These are phyloP conservation scores for Julus scanicus DNA, from an alignment of 2,888 invertebrate genomes.

Conservation along the genomic window DNA sequence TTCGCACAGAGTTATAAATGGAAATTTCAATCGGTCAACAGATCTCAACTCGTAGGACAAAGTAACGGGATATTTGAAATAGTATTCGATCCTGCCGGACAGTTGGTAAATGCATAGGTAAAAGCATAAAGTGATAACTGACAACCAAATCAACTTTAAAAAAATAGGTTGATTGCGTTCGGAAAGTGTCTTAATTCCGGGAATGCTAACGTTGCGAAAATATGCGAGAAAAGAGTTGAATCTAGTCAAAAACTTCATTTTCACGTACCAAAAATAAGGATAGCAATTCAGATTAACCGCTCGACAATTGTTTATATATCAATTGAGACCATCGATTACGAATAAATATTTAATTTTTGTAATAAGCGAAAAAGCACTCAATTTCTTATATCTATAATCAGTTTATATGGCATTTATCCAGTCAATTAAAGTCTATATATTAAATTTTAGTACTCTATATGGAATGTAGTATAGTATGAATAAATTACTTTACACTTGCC, in stretches of 20 bases:
- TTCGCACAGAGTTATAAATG: neutral
- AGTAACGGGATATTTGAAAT: slow-evolving; percentile 36
- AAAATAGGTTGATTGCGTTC: neutral
- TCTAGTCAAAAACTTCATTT: neutral
- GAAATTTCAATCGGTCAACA: neutral
- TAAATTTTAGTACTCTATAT: too few relatives aligned
- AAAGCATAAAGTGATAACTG: neutral
- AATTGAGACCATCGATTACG: neutral
- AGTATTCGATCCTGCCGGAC: neutral
- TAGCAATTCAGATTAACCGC: neutral
- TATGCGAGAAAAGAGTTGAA: neutral
- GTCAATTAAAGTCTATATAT: too few relatives aligned
- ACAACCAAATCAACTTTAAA: slow-evolving; percentile 44
- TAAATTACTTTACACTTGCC: too few relatives aligned
- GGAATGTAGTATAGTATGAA: too few relatives aligned
- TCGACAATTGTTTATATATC: neutral
- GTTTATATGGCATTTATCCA: too few relatives aligned
- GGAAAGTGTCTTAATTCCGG: neutral
- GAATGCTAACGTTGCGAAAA: slow-evolving; percentile 13
- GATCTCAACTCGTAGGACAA: slow-evolving; percentile 22
- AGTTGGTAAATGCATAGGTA: slow-evolving; percentile 12
- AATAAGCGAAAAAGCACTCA: neutral
- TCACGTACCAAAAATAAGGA: neutral
- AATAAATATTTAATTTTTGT: neutral
- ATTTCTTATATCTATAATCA: too few relatives aligned